Base-by-base conservation (phyloP, 2,888 invertebrate species). In the Magallana nippona region DNA sequence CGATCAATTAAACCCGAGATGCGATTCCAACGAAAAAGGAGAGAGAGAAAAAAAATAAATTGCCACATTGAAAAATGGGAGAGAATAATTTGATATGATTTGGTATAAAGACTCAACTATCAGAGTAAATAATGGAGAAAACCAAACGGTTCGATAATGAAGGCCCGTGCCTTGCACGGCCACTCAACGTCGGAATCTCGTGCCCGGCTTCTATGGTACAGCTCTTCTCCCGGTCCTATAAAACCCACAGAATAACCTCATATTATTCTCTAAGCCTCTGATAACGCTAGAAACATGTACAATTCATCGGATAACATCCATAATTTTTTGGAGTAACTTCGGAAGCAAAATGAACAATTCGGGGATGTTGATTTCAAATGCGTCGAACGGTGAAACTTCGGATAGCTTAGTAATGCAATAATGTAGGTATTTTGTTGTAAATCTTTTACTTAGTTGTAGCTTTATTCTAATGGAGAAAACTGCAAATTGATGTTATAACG, bases 81-180 rank as follows among this genome's bases (percentile, higher is more conserved):
- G 27, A 71, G 71, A 71, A 27, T 71, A 71, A 71, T 71, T 71
- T 71, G 71, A 71, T 71, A 71, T 71, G 71, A 71, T 71, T 71
- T 71, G 71, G 22, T 22, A 32, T 71, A 32, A 27, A 13, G 71
- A 27, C 27, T 22, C 32, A n/a, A 60, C 60, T 60, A 60, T 60
- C n/a, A 60, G 60, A 60, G 8, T 60, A 60, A n/a, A 60, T 60
- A 60, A 60, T 60, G 60, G n/a, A 60, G 60, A 60, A 60, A 71
- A 71, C 71, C 71, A 15, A 71, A 27, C 27, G 71, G 32, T 71
- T 71, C 27, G 71, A 71, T 71, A 71, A 32, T 32, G 22, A 32
- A 15, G 15, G 3, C 71, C 71, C 27, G 71, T 71, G 22, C 71
- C 71, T 22, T 71, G 71, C 71, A 71, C 71, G 71, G 22, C 32